Evolutionary conservation across 1,140 invertebrate species (phyloP), one percentile per base, ranked within the genome.

Genomic region (Elymnias hypermnestra): DNA sequence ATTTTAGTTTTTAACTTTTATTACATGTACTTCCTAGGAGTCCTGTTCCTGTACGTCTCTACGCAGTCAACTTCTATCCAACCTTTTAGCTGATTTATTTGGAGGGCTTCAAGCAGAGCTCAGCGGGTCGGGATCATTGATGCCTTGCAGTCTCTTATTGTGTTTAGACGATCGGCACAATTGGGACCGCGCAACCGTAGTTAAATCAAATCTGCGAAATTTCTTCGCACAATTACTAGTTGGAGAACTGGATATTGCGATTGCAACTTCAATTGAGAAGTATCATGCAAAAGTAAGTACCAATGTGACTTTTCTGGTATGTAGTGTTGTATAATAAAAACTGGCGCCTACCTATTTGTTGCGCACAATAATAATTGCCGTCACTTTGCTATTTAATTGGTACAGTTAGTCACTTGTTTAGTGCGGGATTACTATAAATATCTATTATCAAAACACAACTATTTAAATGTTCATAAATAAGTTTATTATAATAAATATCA

Each of bases 111-210:
- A 78, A 50, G 44, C 57, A 0, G 81, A 84, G 41, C 14, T 84
- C 13, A 54, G 59, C 8, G 58, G 43, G 3, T 42, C 56, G 3
- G 64, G 58, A 2, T 26, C 58, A 0, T 13, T 63, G 12, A 85
- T 85, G 77, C 82, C 78, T 0, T 85, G 82, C 28, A 58, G 73
- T 13, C 43, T 82, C 8, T 45, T 85, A 0, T 82, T 81, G 40
- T 85, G 82, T 13, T 51, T 85, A 3, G 77, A 85, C 25, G 79
- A 85, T 36, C 57, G 63, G 21, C 72, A 81, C 28, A 81, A 77
- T 22, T 85, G 78, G 78, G 75, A 83, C 33, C 55, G 59, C 2
- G 26, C 60, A 0, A 67, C 51, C 18, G 13, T 55, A 5, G 47
- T 72, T 3, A 85, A 81, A 44, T 59, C 51, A 0, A 79, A 75